Evolutionary conservation across 2,113 vertebrate species (phyloP).

Genomic region (Gasterosteus nipponicus): DNA sequence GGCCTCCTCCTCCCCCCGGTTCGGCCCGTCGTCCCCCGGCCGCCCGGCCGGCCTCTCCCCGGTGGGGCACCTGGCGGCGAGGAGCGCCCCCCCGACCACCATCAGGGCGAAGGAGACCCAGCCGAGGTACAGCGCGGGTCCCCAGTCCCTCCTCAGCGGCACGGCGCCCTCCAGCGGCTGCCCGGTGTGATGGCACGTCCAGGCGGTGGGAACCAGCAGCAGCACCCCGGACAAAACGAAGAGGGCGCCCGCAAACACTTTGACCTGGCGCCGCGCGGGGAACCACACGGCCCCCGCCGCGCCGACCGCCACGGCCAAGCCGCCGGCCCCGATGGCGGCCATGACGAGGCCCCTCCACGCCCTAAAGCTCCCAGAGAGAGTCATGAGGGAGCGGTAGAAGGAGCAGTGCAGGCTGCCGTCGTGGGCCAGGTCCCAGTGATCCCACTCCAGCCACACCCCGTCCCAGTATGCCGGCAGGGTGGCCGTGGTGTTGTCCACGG

Average conservation of each 20-base stretch:
- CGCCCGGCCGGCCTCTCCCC: not conserved
- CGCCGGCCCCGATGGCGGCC: slow-evolving; percentile 74
- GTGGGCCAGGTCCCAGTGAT: slow-evolving; percentile 86
- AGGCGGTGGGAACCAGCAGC: slow-evolving; percentile 85
- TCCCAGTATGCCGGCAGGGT: slow-evolving; percentile 90
- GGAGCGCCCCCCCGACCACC: slow-evolving; percentile 75
- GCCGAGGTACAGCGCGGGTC: slow-evolving; percentile 87
- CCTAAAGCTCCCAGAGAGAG: slow-evolving; percentile 84
- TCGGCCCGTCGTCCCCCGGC: not conserved
- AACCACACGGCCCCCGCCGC: slow-evolving; percentile 81
- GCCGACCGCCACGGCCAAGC: slow-evolving; percentile 76
- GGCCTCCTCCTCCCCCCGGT: slow-evolving; percentile 2
- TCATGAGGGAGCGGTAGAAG: slow-evolving; percentile 88
- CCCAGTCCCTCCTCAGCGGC: slow-evolving; percentile 84
- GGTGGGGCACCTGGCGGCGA: slow-evolving; percentile 75
- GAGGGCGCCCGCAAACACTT: slow-evolving; percentile 77
- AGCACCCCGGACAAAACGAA: slow-evolving; percentile 82
- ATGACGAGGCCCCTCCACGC: slow-evolving; percentile 86
- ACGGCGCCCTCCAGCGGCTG: slow-evolving; percentile 83
- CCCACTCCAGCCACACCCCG: slow-evolving; percentile 92
- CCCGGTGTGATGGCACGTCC: slow-evolving; percentile 85
- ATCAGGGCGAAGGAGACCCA: slow-evolving; percentile 84
- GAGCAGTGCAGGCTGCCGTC: slow-evolving; percentile 90
- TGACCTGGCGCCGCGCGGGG: slow-evolving; percentile 65
- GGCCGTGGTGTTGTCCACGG: slow-evolving; percentile 81